Evolutionary conservation across 1,140 invertebrate genomes (phyloP), one percentile per base, ranked within the genome.

Genomic region (Diprion similis): DNA sequence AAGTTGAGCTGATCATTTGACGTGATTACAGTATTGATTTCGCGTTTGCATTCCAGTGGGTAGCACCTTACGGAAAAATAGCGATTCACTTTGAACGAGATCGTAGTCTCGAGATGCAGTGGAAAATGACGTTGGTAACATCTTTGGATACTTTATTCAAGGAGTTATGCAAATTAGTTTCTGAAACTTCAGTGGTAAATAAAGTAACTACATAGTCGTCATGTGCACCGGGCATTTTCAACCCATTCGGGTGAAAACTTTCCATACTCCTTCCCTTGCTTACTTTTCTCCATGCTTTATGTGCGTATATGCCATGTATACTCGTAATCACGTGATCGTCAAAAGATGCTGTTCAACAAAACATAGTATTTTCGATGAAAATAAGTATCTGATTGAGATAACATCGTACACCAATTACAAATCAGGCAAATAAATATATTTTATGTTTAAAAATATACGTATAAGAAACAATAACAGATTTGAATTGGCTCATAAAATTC

Each of bases 131-230:
- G 51, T 59, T 59, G 11, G 7, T 59, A 59, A 59, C 51, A 17
- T 8, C 51, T 59, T 59, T 59, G 51, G 51, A 59, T 59, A 59
- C 51, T 59, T 59, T 59, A 8, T 8, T 59, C 51, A 15, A 59
- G 51, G n/a, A 59, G 51, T 59, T 59, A 59, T 59, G 51, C 51
- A 59, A 59, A 59, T 59, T 59, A 59, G 51, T 59, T 37, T 59
- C 11, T 13, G 51, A 59, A 59, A 59, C 51, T 59, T 59, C 11
- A 59, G 51, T 59, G 51, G n/a, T 59, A 59, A 59, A 59, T 59
- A 59, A 59, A 59, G 7, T 59, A 59, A 15, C 6, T 59, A 59
- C 24, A 37, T 59, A 59, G 51, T 59, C 51, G n/a, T 59, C 51
- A 59, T 59, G 51, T 59, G 24, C 24, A 17, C 51, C n/a, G 11